phyloP scores from a whole-genome alignment of 2,113 vertebrate species.

The Paralichthys olivaceus region DNA sequence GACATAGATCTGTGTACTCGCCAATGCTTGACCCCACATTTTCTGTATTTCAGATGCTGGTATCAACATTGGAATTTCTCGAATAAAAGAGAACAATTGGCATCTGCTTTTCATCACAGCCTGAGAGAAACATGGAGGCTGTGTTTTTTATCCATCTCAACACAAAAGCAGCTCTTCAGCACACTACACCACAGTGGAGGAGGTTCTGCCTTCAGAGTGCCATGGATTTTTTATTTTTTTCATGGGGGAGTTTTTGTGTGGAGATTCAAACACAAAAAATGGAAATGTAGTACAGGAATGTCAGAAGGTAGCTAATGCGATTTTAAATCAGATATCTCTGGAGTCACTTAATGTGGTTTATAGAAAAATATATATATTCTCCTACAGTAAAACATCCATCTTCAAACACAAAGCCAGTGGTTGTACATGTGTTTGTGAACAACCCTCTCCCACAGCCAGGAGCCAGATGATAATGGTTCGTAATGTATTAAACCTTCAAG shows the following conservation, averaged over 20 bases:
- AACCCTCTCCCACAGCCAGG: background rate
- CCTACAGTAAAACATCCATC: constrained; percentile 1
- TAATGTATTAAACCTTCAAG: constrained; percentile 9
- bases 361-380: background rate
- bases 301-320: constrained; percentile 25
- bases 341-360: constrained; percentile 25
- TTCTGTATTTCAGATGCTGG: background rate
- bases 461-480: constrained; percentile 7
- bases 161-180: constrained; percentile 5
- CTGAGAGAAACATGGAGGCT: constrained; percentile 30
- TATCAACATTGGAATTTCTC: constrained; percentile 11
- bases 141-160: background rate
- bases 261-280: background rate
- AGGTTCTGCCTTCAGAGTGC: constrained; percentile 5
- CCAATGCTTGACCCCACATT: background rate
- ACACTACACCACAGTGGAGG: constrained; percentile 3
- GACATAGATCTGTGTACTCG: too few species aligned
- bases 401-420: constrained; percentile 8
- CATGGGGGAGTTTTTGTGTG: too few species aligned
- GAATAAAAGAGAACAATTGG: constrained; percentile 2
- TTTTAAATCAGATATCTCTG: constrained; percentile 24
- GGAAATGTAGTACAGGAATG: constrained; percentile 9
- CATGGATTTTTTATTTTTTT: background rate
- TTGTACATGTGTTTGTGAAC: background rate
- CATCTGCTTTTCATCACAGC: background rate